phyloP scores from a whole-genome alignment of 2,888 invertebrate species.

The Amorpha juglandis region DNA sequence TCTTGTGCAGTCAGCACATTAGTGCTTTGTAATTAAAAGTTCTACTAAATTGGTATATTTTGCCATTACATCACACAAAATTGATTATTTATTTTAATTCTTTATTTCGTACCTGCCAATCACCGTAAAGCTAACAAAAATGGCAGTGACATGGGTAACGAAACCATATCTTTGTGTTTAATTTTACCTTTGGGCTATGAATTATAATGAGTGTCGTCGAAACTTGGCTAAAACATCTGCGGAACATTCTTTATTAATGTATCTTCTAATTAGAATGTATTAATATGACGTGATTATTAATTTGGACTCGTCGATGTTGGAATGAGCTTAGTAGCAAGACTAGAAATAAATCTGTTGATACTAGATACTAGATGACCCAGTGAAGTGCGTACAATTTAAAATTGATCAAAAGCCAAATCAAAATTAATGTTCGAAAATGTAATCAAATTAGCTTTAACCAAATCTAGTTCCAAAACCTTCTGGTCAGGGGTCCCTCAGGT shows the following conservation, averaged over 20 bases:
- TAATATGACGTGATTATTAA: background rate
- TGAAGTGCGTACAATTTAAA: too few species aligned
- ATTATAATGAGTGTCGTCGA: background rate
- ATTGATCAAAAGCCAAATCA: too few species aligned
- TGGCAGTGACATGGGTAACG: background rate
- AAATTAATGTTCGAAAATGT: too few species aligned
- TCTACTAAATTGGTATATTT: background rate
- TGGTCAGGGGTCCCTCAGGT: too few species aligned
- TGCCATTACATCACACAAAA: background rate
- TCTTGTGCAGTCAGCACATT: background rate
- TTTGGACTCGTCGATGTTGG: background rate
- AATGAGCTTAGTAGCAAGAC: too few species aligned
- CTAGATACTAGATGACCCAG: too few species aligned
- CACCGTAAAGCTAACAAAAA: background rate
- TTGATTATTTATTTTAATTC: background rate
- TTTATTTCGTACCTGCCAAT: background rate
- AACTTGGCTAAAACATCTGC: background rate
- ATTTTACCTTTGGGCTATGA: slow-evolving; percentile 14
- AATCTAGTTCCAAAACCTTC: too few species aligned
- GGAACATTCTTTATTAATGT: background rate
- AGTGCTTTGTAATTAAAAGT: background rate
- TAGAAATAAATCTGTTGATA: too few species aligned
- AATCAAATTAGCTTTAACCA: too few species aligned
- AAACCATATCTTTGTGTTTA: slow-evolving; percentile 33
- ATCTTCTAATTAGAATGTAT: background rate